Evolutionary conservation across 2,113 vertebrate genomes (phyloP).

Genomic region (Typhlomys cinereus): DNA sequence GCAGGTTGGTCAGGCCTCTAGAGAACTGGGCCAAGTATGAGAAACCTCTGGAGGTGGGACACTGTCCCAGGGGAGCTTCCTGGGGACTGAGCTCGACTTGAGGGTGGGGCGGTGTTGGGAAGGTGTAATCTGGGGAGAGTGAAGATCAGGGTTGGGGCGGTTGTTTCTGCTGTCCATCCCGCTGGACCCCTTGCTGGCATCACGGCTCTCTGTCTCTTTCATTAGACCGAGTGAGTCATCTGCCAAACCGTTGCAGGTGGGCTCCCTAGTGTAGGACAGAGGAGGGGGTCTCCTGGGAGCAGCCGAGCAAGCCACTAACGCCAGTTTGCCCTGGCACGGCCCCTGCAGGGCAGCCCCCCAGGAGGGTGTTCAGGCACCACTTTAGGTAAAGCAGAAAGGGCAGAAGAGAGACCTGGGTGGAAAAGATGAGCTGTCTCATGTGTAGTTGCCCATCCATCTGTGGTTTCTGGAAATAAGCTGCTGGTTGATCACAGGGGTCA

Average conservation of each 20-base stretch:
- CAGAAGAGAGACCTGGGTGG: background rate
- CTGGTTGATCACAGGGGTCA: background rate
- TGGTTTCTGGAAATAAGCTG: background rate
- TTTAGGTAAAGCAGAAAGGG: background rate
- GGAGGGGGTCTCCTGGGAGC: background rate
- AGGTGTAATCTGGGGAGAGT: background rate
- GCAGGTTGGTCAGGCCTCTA: background rate
- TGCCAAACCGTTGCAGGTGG: background rate
- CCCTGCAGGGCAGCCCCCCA: background rate
- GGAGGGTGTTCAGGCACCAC: background rate
- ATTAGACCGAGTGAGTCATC: background rate
- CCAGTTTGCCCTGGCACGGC: background rate
- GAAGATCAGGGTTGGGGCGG: background rate
- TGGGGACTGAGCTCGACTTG: no score
- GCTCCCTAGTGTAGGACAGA: rapidly evolving
- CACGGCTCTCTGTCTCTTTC: background rate
- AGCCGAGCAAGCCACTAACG: background rate
- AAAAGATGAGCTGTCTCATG: background rate
- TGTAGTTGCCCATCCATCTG: background rate
- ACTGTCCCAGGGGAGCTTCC: background rate
- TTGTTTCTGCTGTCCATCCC: background rate
- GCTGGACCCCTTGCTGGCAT: background rate
- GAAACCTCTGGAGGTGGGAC: no score
- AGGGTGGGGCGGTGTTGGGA: background rate
- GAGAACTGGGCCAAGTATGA: background rate